Base-by-base conservation (phyloP, 2,888 invertebrate genomes). In the Oasisia sp. region DNA sequence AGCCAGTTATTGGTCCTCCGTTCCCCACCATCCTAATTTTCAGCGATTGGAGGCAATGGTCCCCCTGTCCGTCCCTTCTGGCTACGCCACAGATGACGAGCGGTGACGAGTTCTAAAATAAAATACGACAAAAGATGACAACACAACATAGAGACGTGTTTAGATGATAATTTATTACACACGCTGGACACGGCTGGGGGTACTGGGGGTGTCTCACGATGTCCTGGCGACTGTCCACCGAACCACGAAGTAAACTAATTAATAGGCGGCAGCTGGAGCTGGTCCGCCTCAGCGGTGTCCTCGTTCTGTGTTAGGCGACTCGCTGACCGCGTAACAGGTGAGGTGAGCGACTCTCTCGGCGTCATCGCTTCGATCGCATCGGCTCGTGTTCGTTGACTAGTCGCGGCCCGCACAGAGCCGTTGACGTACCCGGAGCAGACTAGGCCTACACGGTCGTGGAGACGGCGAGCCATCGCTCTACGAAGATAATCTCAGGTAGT, bases 321-420 rank as follows among this genome's bases (percentile, higher is more conserved):
- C 74, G 74, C 27, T 27, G 74, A 74, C 74, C 74, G 74, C n/a
- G 74, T 74, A 74, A n/a, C 74, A 74, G 74, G 74, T 74, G 74
- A 74, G 74, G 14, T 19, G 74, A 74, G 19, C 74, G 74, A 74
- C 74, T 19, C n/a, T 74, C 50, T 9, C 50, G 50, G 50, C 27
- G 74, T 74, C 74, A 74, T 74, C 74, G 74, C 27, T 74, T 74
- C 74, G 74, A 74, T 74, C 74, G n/a, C 74, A 27, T 74, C 74
- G 19, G 74, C 27, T n/a, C n/a, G 74, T 74, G 74, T 74, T 74
- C 5, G 27, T 74, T 74, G 74, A 50, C 74, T 74, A 14, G 27
- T 74, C 74, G 74, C 74, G n/a, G 74, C 27, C 27, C 19, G 27
- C 38, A 38, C 38, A 38, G 38, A 38, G 38, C 38, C 38, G 4